These are phyloP conservation scores for Bimastos eiseni DNA, from an alignment of 2,888 invertebrate genomes.

Conservation along the genomic window DNA sequence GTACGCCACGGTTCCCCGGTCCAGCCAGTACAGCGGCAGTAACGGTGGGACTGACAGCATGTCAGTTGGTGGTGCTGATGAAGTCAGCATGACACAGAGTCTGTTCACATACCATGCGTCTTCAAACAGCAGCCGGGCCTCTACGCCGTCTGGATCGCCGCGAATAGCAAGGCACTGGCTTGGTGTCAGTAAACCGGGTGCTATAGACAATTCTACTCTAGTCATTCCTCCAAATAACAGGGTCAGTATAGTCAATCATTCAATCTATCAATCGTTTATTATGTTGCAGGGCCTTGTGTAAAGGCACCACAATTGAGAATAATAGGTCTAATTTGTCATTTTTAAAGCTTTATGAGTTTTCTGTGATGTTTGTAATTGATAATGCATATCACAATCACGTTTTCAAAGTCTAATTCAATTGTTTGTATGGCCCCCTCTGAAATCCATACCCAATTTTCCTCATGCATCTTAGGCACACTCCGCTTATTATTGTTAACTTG, in stretches of 20 bases:
- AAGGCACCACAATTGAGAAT: too few species aligned
- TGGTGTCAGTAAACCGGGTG: constrained; percentile 67
- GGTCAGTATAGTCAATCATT: constrained; percentile 60
- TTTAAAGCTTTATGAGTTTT: too few species aligned
- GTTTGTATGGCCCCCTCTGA: too few species aligned
- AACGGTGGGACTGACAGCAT: constrained; percentile 5
- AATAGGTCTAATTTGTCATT: too few species aligned
- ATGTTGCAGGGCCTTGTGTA: too few species aligned
- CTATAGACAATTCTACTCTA: constrained; percentile 77
- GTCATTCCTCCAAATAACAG: constrained; percentile 71
- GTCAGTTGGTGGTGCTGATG: neutral
- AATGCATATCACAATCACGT: too few species aligned
- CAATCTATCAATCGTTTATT: too few species aligned
- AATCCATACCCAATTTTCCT: too few species aligned
- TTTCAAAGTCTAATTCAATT: too few species aligned
- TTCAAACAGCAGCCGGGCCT: neutral
- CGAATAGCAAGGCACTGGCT: neutral
- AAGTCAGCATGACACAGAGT: constrained; percentile 15
- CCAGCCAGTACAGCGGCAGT: neutral
- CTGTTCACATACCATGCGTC: neutral
- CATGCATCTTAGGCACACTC: too few species aligned
- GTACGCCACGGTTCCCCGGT: neutral
- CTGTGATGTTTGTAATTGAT: too few species aligned
- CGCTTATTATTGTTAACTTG: too few species aligned
- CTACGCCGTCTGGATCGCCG: constrained; percentile 17